A percentile compares a stretch with the other conserved stretches of the same genome.
These are phyloP conservation scores for Ciona savignyi DNA, from an alignment of 23 tunicate genomes.

Conservation along the genomic window DNA sequence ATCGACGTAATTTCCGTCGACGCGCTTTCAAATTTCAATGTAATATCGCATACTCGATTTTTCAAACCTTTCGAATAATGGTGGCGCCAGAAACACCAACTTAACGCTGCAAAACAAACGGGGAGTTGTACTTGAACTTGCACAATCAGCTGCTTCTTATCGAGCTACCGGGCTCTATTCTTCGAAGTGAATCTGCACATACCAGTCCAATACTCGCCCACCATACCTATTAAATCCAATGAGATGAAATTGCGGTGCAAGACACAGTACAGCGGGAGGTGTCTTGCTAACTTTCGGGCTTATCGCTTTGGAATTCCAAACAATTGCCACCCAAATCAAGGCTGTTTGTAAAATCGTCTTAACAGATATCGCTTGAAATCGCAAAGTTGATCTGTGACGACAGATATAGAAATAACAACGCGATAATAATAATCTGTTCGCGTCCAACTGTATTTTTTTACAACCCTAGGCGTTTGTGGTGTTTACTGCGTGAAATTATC, in stretches of 20 bases:
- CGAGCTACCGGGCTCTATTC: not conserved
- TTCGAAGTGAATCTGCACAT: not conserved
- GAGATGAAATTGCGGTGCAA: not conserved
- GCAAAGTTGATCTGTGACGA: too few relatives aligned
- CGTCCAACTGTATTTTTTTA: too few relatives aligned
- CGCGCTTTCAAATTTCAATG: not conserved
- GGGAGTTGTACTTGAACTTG: not conserved
- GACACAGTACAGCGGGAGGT: not conserved
- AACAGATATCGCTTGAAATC: too few relatives aligned
- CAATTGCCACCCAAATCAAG: too few relatives aligned
- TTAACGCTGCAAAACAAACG: not conserved
- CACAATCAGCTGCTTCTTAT: not conserved
- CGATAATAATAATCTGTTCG: too few relatives aligned
- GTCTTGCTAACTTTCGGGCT: not conserved
- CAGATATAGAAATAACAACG: too few relatives aligned
- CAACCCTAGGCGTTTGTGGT: too few relatives aligned
- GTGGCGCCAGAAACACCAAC: too few relatives aligned
- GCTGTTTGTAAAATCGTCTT: too few relatives aligned
- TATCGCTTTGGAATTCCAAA: not conserved
- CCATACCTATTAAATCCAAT: not conserved
- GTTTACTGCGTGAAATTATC: too few relatives aligned
- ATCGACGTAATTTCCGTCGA: too few relatives aligned
- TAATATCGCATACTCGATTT: not conserved
- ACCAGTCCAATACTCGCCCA: not conserved
- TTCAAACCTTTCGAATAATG: not conserved